Evolutionary conservation across 2,797 vertebrate species (phyloP).

Genomic region (Clarias fuscus): DNA sequence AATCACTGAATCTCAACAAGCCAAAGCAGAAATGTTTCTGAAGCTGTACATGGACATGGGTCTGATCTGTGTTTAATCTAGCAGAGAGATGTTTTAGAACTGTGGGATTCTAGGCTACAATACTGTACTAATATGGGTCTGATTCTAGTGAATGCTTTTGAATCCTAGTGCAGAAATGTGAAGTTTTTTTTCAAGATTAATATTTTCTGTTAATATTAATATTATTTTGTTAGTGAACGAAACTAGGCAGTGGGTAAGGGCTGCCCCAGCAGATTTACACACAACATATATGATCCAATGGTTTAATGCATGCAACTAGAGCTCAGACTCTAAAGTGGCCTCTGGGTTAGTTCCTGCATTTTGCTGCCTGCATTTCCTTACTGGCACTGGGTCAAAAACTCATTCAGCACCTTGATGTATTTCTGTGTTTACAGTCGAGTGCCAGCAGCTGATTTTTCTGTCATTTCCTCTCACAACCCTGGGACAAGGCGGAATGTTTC

Average conservation of each 20-base stretch:
- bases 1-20: neutral
- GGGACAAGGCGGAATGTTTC: slow-evolving; percentile 36
- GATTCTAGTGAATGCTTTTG: neutral
- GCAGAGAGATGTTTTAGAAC: neutral
- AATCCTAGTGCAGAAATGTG: neutral
- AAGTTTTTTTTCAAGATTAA: neutral
- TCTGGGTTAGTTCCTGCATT: slow-evolving; percentile 45
- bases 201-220: neutral
- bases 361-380: slow-evolving; percentile 59
- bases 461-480: slow-evolving; percentile 49
- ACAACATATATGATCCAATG: neutral
- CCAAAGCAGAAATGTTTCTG: neutral
- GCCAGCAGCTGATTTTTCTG: slow-evolving; percentile 56
- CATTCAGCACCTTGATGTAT: slow-evolving; percentile 63
- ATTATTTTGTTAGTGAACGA: neutral
- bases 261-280: neutral
- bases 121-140: neutral
- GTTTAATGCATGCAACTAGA: neutral
- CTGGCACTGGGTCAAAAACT: slow-evolving; percentile 58
- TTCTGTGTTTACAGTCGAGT: slow-evolving; percentile 65
- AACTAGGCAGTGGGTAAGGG: neutral
- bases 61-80: neutral
- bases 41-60: neutral
- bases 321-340: slow-evolving; percentile 26
- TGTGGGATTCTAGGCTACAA: neutral